Base-by-base conservation (phyloP, 2,113 vertebrate genomes). In the Calcarius ornatus region DNA sequence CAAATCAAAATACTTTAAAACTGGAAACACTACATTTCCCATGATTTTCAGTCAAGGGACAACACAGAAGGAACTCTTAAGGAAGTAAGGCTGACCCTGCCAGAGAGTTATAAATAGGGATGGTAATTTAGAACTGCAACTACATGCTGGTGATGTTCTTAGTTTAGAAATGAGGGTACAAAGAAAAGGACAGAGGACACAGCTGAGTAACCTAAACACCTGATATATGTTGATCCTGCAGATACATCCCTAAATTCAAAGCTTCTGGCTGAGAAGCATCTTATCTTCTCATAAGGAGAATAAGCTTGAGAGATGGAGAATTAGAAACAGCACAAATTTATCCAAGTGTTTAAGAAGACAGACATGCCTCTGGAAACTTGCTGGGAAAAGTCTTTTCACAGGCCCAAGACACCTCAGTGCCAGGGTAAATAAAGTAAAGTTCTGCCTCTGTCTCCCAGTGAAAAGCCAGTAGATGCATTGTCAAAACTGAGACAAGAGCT, bases 81-180 rank as follows among this genome's bases (percentile, higher is more conserved):
- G 54, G 30, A 91, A 92, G 45, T 31, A 59, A 90, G 81, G 61
- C 53, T 95, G 86, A 79, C 89, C 84, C 77, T 88, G 61, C 51
- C 81, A 84, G 43, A 57, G 59, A 92, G 89, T 91, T 95, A 95
- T 91, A 94, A 96, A 97, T 95, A 96, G 81, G 6, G 43, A 72
- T 8, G 78, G 93, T 77, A 92, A 96, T 91, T 95, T 92, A 94
- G 87, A 87, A 86, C 85, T 93, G 84, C 68, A 91, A 88, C 89
- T 94, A 81, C 79, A 90, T 3, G 9, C 59, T 43, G 20, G 54
- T 78, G 59, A 50, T 77, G 51, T 77, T 93, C 95, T 68, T 56
- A 95, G 76, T 96, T 96, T 94, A 95, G 94, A 88, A 92, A 73
- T 8, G 3, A 51, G 15, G 43, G 60, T 81, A 92, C 56, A 86